phyloP scores from a whole-genome alignment of 2,888 invertebrate species.

The Pseudanteris insignis region DNA sequence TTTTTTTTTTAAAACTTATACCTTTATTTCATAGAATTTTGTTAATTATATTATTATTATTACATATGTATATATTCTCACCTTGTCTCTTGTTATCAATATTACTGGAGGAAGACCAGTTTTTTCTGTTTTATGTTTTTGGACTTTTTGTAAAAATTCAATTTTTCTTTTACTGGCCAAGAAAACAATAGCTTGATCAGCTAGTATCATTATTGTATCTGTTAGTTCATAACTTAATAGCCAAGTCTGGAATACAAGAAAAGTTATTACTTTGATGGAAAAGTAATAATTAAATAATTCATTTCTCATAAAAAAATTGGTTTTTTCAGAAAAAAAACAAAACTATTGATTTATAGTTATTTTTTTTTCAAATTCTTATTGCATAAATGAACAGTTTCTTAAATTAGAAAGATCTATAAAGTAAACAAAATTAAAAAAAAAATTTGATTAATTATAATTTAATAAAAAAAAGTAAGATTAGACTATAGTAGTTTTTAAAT shows the following conservation, averaged over 20 bases:
- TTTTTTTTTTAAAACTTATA: not conserved
- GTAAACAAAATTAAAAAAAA: too few species aligned
- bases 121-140: conserved; percentile 81
- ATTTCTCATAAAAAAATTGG: too few species aligned
- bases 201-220: conserved; percentile 93
- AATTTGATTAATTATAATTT: too few species aligned
- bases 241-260: conserved; percentile 85
- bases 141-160: conserved; percentile 91
- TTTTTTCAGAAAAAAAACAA: too few species aligned
- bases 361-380: too few species aligned
- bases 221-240: conserved; percentile 95
- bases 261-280: too few species aligned
- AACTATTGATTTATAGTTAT: too few species aligned
- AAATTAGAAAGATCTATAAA: too few species aligned
- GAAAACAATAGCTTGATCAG: conserved; percentile 85
- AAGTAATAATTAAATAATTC: too few species aligned
- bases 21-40: not conserved
- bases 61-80: conserved; percentile 66
- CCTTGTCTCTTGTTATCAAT: conserved; percentile 89
- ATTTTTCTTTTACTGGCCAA: conserved; percentile 98
- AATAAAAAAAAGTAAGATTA: too few species aligned
- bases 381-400: too few species aligned
- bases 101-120: conserved; percentile 84
- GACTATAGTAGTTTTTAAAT: too few species aligned
- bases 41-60: not conserved